A percentile compares a stretch with the other conserved stretches of the same genome.
phyloP scores from a whole-genome alignment of 2,797 vertebrate species.

The Hippopotamyrus pictus region DNA sequence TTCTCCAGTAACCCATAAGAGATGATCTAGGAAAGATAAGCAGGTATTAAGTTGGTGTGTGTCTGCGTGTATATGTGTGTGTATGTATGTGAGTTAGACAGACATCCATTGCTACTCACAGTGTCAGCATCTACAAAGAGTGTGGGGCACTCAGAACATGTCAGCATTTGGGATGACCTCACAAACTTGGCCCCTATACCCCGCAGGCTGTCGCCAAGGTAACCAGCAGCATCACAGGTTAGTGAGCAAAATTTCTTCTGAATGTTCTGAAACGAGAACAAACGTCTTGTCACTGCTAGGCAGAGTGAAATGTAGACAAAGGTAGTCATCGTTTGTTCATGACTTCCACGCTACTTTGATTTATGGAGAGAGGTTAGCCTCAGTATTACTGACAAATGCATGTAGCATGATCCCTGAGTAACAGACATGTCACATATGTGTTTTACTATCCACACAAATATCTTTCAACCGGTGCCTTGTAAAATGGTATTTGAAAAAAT shows the following conservation, averaged over 20 bases:
- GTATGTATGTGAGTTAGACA: neutral
- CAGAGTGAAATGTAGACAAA: neutral
- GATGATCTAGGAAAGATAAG: conserved; percentile 71
- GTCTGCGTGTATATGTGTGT: neutral
- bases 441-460: neutral
- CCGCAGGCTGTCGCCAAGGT: conserved; percentile 87
- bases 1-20: conserved; percentile 96
- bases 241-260: conserved; percentile 95
- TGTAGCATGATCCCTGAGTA: neutral
- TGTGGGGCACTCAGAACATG: conserved; percentile 92
- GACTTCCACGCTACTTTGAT: neutral
- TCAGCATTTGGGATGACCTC: conserved; percentile 90
- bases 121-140: conserved; percentile 96
- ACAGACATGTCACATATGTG: neutral
- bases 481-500: neutral
- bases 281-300: neutral
- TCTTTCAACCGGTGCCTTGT: neutral
- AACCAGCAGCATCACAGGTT: conserved; percentile 86
- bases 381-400: neutral
- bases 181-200: conserved; percentile 95
- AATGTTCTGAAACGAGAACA: conserved; percentile 71
- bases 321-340: neutral
- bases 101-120: conserved; percentile 59
- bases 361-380: neutral
- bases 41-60: neutral